These are phyloP conservation scores for Amiota mariae DNA, from an alignment of 2,888 invertebrate genomes.

Conservation along the genomic window DNA sequence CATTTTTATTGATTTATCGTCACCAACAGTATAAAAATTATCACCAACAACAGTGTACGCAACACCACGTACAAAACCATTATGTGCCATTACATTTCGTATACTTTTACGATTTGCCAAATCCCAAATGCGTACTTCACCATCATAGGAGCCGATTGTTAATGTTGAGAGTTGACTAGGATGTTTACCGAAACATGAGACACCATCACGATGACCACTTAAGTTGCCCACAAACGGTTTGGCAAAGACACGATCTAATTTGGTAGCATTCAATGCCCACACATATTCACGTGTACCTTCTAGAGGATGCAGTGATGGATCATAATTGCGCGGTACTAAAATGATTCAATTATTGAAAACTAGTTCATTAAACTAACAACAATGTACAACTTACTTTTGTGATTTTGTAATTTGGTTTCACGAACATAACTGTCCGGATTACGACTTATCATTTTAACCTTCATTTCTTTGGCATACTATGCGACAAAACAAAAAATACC, in stretches of 20 bases:
- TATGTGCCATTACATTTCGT: slow-evolving; percentile 89
- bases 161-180: slow-evolving; percentile 85
- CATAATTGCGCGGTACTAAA: slow-evolving; percentile 94
- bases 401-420: slow-evolving; percentile 95
- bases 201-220: slow-evolving; percentile 94
- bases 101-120: slow-evolving; percentile 82
- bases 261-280: slow-evolving; percentile 95
- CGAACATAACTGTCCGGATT: slow-evolving; percentile 96
- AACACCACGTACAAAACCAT: slow-evolving; percentile 91
- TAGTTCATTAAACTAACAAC: too few species aligned
- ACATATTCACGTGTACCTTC: slow-evolving; percentile 96
- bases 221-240: slow-evolving; percentile 96
- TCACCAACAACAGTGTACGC: slow-evolving; percentile 80
- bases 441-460: slow-evolving; percentile 92
- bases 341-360: slow-evolving; percentile 41
- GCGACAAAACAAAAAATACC: too few species aligned
- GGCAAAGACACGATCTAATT: slow-evolving; percentile 96
- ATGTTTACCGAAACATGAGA: slow-evolving; percentile 89
- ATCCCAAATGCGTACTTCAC: slow-evolving; percentile 94
- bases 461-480: too few species aligned
- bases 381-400: slow-evolving; percentile 85
- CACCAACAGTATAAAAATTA: slow-evolving; percentile 85
- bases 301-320: slow-evolving; percentile 93
- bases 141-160: slow-evolving; percentile 94
- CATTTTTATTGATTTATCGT: slow-evolving; percentile 95